Base-by-base conservation (phyloP, 53 echinoderm and acorn worm species). In the Astropecten irregularis region DNA sequence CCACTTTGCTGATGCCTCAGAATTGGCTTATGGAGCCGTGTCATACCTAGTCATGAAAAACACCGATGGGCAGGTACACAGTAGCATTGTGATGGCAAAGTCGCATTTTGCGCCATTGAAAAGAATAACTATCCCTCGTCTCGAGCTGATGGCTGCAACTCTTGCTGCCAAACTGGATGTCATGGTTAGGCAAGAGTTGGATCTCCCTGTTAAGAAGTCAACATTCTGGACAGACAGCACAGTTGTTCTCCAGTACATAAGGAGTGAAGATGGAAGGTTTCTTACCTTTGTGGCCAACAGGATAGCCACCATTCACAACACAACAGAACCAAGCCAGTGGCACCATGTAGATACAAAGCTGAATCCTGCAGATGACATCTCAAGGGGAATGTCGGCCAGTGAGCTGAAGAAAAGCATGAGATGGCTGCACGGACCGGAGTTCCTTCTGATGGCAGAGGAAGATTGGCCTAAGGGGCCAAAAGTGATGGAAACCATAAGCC, bases 1-100 rank as follows among this genome's bases (percentile, higher is more conserved):
- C 39, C 87, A 87, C 35, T 90, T 90, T 30, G 68, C 87, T 31
- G 93, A 87, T 76, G 88, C 93, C 67, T 88, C 88, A n/a, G n/a
- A n/a, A n/a, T n/a, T n/a, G n/a, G n/a, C n/a, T n/a, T n/a, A 84
- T 54, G 88, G 82, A 9, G 77, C 85, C 9, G 71, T 56, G 20
- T 61, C 85, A 2, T 88, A 92, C 49, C 54, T 92, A 14, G 77
- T 88, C 32, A 28, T 70, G 32, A 67, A 42, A 0, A 82, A 91
- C 55, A 14, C 22, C 14, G 16, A 13, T 1, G 82, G 72, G 21
- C 52, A 55, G 1, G 31, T 82, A 14, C 81, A 85, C 40, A 66
- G 85, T 40, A 23, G 58, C 0, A 44, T 88, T 16, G 22, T 84
- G 0, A 84, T 88, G 85, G 92, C 84, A 1, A 91, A 83, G 52